Conservation (phyloP, 2,113 vertebrate genomes). For the Delphinus delphis region DNA sequence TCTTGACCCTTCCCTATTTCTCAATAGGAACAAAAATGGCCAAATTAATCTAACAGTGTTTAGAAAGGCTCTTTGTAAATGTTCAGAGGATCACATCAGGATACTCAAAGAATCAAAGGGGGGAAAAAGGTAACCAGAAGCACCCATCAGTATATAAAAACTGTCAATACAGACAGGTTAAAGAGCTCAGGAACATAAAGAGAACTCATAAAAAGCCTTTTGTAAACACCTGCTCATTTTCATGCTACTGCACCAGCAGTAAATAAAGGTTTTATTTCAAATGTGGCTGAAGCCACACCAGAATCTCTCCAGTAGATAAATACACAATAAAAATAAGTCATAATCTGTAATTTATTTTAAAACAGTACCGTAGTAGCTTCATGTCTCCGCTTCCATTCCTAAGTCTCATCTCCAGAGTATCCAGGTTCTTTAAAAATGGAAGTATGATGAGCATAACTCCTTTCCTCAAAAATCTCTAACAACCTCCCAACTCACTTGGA, state of each 20-base stretch:
- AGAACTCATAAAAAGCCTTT: neutral
- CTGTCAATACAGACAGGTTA: neutral
- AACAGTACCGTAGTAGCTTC: neutral
- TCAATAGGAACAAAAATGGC: slow-evolving; percentile 37
- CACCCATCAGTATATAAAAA: neutral
- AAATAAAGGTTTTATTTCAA: slow-evolving; percentile 47
- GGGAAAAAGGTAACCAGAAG: neutral
- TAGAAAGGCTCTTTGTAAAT: slow-evolving; percentile 17
- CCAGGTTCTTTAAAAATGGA: neutral
- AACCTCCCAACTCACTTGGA: neutral
- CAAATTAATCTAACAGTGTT: slow-evolving; percentile 19
- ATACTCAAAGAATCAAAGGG: slow-evolving; percentile 19
- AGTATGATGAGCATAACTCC: neutral
- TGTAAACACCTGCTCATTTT: neutral
- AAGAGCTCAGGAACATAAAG: slow-evolving; percentile 4
- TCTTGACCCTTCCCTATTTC: neutral
- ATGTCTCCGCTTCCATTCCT: neutral
- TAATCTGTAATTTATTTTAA: slow-evolving; percentile 2
- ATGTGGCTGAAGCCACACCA: neutral
- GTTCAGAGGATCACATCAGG: neutral
- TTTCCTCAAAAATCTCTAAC: slow-evolving; percentile 1
- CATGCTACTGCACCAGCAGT: neutral
- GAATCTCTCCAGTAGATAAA: neutral
- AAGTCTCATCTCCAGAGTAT: neutral
- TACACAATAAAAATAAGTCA: neutral